phyloP scores from a whole-genome alignment of 1,140 invertebrate genomes.

The Orchesella cincta region DNA sequence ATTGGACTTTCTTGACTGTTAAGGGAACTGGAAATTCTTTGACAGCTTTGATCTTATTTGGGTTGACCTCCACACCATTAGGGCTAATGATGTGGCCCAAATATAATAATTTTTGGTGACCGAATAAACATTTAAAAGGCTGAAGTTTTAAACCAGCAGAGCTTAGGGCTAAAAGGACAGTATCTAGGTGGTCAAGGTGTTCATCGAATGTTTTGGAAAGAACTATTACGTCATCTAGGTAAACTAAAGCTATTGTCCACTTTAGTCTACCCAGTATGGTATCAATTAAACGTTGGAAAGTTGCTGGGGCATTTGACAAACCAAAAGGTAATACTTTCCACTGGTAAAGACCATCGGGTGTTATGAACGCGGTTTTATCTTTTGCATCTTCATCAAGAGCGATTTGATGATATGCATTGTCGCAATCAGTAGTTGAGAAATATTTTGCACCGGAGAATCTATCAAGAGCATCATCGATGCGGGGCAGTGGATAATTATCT shows the following conservation, averaged over 20 bases:
- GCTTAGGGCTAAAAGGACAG: not conserved
- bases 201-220: slow-evolving; percentile 35
- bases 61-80: slow-evolving; percentile 53
- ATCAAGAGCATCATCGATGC: slow-evolving; percentile 58
- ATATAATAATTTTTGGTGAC: not conserved
- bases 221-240: slow-evolving; percentile 52
- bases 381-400: slow-evolving; percentile 53
- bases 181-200: slow-evolving; percentile 18
- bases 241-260: slow-evolving; percentile 45
- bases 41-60: slow-evolving; percentile 54
- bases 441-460: slow-evolving; percentile 54
- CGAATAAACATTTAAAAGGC: slow-evolving; percentile 13
- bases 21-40: slow-evolving; percentile 50
- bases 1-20: slow-evolving; percentile 54
- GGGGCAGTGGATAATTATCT: slow-evolving; percentile 57
- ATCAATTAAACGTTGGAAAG: slow-evolving; percentile 52
- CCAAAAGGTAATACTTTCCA: slow-evolving; percentile 54
- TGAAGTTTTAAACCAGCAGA: not conserved
- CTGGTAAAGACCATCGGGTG: slow-evolving; percentile 55
- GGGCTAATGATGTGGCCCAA: slow-evolving; percentile 55
- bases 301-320: slow-evolving; percentile 47
- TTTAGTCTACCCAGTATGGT: slow-evolving; percentile 46
- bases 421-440: slow-evolving; percentile 58
- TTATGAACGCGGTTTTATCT: slow-evolving; percentile 59
- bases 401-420: slow-evolving; percentile 60